A percentile compares a stretch with the other conserved stretches of the same genome.
phyloP scores from a whole-genome alignment of 37 sponge, comb jelly and placozoan species.

The Ianthella basta region DNA sequence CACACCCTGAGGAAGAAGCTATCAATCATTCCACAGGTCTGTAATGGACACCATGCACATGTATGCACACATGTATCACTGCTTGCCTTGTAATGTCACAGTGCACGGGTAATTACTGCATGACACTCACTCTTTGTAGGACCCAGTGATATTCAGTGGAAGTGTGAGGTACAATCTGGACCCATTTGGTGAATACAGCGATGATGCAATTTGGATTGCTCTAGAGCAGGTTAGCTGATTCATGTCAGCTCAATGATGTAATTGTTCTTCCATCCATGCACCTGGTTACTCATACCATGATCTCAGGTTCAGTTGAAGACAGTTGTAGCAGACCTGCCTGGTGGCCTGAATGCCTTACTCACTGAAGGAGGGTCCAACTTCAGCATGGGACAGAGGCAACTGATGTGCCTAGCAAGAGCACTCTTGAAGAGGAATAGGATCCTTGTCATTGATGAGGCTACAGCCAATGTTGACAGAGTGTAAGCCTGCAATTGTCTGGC shows the following conservation, averaged over 20 bases:
- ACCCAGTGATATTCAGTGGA: conserved; percentile 92
- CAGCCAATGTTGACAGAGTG: conserved; percentile 78
- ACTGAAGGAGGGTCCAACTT: conserved; percentile 80
- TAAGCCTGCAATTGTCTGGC: conserved; percentile 4
- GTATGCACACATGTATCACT: no score
- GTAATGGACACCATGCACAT: no score
- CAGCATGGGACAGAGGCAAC: conserved; percentile 82
- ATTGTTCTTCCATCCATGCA: not conserved
- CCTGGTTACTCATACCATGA: no score
- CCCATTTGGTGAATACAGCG: conserved; percentile 77
- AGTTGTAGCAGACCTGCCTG: conserved; percentile 46
- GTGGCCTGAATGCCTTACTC: conserved; percentile 54
- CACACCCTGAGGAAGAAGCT: conserved; percentile 77
- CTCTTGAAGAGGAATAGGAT: conserved; percentile 76
- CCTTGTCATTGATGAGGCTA: conserved; percentile 82
- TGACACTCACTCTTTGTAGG: conserved; percentile 35
- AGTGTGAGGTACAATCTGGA: conserved; percentile 89
- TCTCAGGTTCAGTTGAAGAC: conserved; percentile 72
- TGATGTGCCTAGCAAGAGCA: conserved; percentile 82
- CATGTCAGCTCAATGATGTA: no score
- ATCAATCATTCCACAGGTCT: conserved; percentile 89
- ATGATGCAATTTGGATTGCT: conserved; percentile 76
- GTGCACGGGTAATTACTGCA: no score
- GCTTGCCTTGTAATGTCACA: no score
- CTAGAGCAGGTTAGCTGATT: conserved; percentile 65